A percentile compares a stretch with the other conserved stretches of the same genome.
phyloP scores from a whole-genome alignment of 1,140 invertebrate species.

The Zaprionus vittiger region DNA sequence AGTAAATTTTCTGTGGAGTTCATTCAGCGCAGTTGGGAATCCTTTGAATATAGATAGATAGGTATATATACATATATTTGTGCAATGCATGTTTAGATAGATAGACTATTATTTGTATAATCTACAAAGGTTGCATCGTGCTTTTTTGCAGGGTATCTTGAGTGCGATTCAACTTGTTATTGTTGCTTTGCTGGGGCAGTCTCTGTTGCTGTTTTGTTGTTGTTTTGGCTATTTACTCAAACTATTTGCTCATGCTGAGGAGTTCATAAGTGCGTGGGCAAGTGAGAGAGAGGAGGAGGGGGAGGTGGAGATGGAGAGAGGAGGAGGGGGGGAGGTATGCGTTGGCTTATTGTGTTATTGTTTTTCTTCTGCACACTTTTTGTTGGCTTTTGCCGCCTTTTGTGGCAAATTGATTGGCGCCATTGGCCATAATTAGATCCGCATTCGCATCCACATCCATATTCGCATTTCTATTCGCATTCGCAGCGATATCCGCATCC shows the following conservation, averaged over 20 bases:
- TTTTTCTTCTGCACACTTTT: constrained; percentile 15
- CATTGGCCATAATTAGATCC: constrained; percentile 22
- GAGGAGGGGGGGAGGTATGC: not conserved
- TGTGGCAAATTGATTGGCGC: constrained; percentile 31
- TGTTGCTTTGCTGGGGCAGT: constrained; percentile 19
- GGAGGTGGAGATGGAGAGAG: not conserved
- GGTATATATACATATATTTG: too few relatives aligned
- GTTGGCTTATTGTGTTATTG: constrained; percentile 10
- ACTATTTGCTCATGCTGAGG: constrained; percentile 41
- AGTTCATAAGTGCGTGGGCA: constrained; percentile 11
- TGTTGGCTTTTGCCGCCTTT: constrained; percentile 27
- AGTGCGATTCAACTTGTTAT: not conserved
- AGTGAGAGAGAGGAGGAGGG: not conserved
- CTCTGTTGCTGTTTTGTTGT: constrained; percentile 24
- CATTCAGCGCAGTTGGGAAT: too few relatives aligned
- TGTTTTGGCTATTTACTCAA: constrained; percentile 39
- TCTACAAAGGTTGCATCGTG: too few relatives aligned
- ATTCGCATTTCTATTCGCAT: not conserved
- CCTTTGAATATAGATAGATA: too few relatives aligned
- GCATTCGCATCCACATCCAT: not conserved
- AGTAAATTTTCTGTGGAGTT: too few relatives aligned
- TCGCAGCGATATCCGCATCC: not conserved
- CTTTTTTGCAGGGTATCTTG: constrained; percentile 9
- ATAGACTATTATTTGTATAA: too few relatives aligned
- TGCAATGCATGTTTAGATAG: too few relatives aligned